phyloP scores from a whole-genome alignment of 2,797 vertebrate genomes.

The Dallia pectoralis region DNA sequence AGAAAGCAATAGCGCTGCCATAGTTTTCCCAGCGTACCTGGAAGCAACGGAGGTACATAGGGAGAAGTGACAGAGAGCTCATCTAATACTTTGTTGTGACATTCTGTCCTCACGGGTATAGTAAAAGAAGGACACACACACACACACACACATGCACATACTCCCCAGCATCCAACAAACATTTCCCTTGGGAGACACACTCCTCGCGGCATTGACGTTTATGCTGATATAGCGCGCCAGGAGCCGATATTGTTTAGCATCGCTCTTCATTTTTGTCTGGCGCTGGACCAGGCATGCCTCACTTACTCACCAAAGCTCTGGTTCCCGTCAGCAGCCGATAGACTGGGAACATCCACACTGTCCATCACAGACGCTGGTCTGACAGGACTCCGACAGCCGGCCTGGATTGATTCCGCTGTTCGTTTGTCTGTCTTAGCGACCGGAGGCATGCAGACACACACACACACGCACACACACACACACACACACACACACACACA shows the following conservation, averaged over 20 bases:
- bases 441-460: not conserved
- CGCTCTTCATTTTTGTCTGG: slow-evolving; percentile 68
- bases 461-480: slow-evolving; percentile 18
- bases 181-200: slow-evolving; percentile 39
- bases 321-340: slow-evolving; percentile 63
- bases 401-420: slow-evolving; percentile 68
- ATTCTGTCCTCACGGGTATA: too few relatives aligned
- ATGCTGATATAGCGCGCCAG: slow-evolving; percentile 69
- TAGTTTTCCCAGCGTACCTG: too few relatives aligned
- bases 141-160: slow-evolving; percentile 4
- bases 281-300: slow-evolving; percentile 58
- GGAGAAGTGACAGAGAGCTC: too few relatives aligned
- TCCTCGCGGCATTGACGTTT: slow-evolving; percentile 61
- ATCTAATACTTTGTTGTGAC: too few relatives aligned
- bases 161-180: slow-evolving; percentile 20
- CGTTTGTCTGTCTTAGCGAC: not conserved
- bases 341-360: slow-evolving; percentile 68
- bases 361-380: slow-evolving; percentile 66
- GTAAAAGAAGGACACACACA: not conserved
- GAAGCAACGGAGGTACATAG: too few relatives aligned
- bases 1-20: too few relatives aligned
- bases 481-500: too few relatives aligned
- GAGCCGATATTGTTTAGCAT: slow-evolving; percentile 65
- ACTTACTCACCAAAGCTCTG: slow-evolving; percentile 59
- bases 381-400: slow-evolving; percentile 68